phyloP scores from a whole-genome alignment of 2,797 vertebrate genomes.

The Rhinogobio ventralis region DNA sequence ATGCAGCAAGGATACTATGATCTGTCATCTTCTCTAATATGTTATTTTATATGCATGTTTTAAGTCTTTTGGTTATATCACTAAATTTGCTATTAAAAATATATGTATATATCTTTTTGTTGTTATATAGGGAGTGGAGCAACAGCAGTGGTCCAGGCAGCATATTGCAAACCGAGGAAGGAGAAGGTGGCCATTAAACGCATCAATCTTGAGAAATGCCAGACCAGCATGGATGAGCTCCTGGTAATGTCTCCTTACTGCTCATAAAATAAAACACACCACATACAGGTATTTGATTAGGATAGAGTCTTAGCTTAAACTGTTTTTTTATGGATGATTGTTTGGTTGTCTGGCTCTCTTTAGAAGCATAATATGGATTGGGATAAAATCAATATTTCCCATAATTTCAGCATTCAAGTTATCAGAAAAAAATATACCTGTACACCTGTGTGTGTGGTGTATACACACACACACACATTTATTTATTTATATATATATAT shows the following conservation, averaged over 20 bases:
- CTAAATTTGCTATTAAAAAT: background rate
- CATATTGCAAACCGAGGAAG: slow-evolving; percentile 91
- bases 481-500: too few relatives aligned
- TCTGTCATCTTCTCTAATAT: background rate
- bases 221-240: slow-evolving; percentile 98
- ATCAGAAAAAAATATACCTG: too few relatives aligned
- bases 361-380: too few relatives aligned
- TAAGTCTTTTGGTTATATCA: background rate
- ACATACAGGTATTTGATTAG: slow-evolving; percentile 8
- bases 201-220: slow-evolving; percentile 98
- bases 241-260: slow-evolving; percentile 79
- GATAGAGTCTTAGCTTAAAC: background rate
- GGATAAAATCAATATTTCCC: too few relatives aligned
- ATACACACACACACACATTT: too few relatives aligned
- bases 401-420: too few relatives aligned
- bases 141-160: slow-evolving; percentile 96
- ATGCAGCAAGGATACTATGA: background rate
- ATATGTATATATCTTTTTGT: background rate
- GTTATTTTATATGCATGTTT: background rate
- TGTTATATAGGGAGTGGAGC: slow-evolving; percentile 89
- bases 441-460: too few relatives aligned
- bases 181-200: slow-evolving; percentile 98
- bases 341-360: background rate
- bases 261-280: background rate
- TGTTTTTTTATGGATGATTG: background rate